A percentile compares a stretch with the other conserved stretches of the same genome.
Conservation (phyloP, 2,113 vertebrate genomes). For the Aplodontia rufa region DNA sequence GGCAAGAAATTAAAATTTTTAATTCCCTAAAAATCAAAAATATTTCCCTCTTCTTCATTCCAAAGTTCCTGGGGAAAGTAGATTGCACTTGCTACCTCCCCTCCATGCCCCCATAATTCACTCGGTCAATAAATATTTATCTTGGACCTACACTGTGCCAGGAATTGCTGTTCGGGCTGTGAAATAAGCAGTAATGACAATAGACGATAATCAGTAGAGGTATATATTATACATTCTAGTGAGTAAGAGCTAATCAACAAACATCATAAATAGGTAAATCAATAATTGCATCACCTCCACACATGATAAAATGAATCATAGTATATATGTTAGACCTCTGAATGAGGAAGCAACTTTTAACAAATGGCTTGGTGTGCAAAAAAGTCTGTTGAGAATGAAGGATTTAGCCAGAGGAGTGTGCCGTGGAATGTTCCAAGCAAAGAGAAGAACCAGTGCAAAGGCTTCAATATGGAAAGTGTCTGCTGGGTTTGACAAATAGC, state of each 20-base stretch:
- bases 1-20: background rate
- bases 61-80: background rate
- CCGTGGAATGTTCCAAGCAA: background rate
- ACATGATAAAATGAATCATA: background rate
- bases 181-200: background rate
- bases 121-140: slow-evolving; percentile 33
- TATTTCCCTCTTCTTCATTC: background rate
- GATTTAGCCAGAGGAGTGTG: background rate
- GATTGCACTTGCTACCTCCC: background rate
- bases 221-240: background rate
- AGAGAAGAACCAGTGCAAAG: background rate
- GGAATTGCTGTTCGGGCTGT: background rate
- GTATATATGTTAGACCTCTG: background rate
- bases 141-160: background rate
- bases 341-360: background rate
- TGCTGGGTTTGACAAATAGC: background rate
- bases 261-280: slow-evolving; percentile 20
- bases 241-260: background rate
- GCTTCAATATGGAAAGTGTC: accelerated
- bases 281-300: background rate
- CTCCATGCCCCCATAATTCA: background rate
- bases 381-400: background rate
- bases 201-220: background rate
- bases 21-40: background rate
- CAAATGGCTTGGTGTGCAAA: background rate